Evolutionary conservation across 1,140 invertebrate genomes (phyloP).

Genomic region (Trichonephila inaurata): DNA sequence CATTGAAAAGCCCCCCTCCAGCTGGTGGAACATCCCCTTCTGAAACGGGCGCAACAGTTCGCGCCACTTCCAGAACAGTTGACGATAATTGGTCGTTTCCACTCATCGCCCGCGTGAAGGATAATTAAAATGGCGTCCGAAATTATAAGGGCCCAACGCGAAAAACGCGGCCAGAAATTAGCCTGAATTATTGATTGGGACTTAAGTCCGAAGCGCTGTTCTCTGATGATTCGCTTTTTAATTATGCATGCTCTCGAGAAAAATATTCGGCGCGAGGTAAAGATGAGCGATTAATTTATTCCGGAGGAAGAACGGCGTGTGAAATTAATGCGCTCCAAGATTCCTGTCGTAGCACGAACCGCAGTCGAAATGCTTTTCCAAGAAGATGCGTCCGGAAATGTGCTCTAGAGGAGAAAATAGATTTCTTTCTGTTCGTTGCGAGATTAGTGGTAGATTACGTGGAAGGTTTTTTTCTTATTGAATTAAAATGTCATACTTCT

Average conservation of each 20-base stretch:
- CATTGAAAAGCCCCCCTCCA: too few species aligned
- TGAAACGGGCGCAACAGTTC: constrained; percentile 1
- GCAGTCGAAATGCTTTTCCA: background rate
- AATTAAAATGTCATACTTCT: background rate
- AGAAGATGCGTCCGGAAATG: background rate
- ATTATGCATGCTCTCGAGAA: constrained; percentile 21
- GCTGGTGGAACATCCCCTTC: too few species aligned
- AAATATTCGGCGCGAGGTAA: background rate
- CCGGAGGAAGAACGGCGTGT: background rate
- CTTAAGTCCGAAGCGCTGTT: constrained; percentile 20
- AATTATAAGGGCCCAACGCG: constrained; percentile 25
- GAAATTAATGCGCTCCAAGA: background rate
- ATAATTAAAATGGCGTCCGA: constrained; percentile 55
- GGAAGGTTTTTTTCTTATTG: background rate
- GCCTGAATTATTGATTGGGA: constrained; percentile 55
- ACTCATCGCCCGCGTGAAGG: background rate
- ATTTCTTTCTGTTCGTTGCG: background rate
- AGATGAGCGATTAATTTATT: constrained; percentile 41
- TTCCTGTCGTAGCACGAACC: background rate
- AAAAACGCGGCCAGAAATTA: constrained; percentile 37
- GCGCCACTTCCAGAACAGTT: background rate
- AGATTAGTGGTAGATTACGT: background rate
- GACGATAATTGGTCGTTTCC: constrained; percentile 42
- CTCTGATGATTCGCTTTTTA: constrained; percentile 32
- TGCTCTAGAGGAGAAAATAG: background rate